Conservation (phyloP, 1,140 invertebrate species). For the Diuraphis noxia region DNA sequence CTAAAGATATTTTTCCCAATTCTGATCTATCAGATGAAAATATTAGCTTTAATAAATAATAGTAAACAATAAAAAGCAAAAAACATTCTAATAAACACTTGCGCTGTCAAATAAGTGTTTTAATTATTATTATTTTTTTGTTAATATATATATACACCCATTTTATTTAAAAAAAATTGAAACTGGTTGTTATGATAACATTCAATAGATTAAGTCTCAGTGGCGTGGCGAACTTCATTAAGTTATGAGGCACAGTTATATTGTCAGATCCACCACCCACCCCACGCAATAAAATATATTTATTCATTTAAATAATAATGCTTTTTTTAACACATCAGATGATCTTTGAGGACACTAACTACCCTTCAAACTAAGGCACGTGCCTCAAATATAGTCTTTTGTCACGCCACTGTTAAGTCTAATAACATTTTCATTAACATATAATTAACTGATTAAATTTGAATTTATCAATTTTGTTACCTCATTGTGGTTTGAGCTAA, state of each 20-base stretch:
- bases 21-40: conserved; percentile 72
- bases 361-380: no score
- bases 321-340: no score
- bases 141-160: background rate
- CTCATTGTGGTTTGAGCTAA: conserved; percentile 98
- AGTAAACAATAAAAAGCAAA: background rate
- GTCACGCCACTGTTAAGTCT: no score
- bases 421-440: background rate
- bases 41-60: conserved; percentile 14
- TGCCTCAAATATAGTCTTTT: no score
- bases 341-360: no score
- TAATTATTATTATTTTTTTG: background rate
- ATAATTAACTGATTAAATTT: background rate
- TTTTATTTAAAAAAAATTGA: background rate
- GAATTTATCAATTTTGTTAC: conserved; percentile 57
- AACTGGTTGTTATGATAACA: no score
- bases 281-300: no score
- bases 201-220: no score
- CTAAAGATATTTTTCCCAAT: conserved; percentile 95
- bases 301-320: no score
- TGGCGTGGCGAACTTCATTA: no score
- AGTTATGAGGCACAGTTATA: no score
- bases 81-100: background rate
- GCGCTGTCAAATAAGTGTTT: background rate
- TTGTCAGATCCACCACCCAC: no score